Evolutionary conservation across 1,140 invertebrate species (phyloP).

Genomic region (Oppia nitens): DNA sequence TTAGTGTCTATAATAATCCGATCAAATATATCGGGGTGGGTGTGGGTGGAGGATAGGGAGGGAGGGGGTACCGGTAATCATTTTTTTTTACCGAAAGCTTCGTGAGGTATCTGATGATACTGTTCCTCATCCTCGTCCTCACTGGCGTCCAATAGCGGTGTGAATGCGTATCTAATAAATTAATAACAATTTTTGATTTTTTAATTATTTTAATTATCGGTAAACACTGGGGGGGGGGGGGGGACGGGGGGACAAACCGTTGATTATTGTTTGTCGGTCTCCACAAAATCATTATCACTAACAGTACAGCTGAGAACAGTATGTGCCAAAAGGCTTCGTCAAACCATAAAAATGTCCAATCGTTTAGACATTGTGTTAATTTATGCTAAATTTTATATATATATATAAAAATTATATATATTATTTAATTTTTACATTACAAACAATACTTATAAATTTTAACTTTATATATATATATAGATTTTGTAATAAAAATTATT

Average conservation of each 20-base stretch:
- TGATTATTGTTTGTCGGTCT: slow-evolving; percentile 86
- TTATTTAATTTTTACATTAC: no score
- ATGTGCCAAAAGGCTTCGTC: slow-evolving; percentile 90
- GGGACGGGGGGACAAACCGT: slow-evolving; percentile 29
- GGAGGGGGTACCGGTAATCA: no score
- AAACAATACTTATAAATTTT: no score
- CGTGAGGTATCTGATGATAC: slow-evolving; percentile 61
- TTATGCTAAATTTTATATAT: slow-evolving; percentile 32
- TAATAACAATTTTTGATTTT: background rate
- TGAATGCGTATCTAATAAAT: slow-evolving; percentile 59
- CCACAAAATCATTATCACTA: slow-evolving; percentile 87
- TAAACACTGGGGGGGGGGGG: no score
- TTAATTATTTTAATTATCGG: background rate
- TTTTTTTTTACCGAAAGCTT: slow-evolving; percentile 46
- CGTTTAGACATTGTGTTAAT: slow-evolving; percentile 45
- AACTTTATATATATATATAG: no score
- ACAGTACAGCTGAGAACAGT: slow-evolving; percentile 63
- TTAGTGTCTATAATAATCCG: slow-evolving; percentile 13
- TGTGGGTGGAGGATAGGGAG: background rate
- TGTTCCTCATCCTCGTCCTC: slow-evolving; percentile 52
- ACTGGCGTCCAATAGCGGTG: slow-evolving; percentile 66
- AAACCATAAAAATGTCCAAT: slow-evolving; percentile 79
- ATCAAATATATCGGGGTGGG: background rate
- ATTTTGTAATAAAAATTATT: background rate
- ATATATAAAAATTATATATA: background rate